Evolutionary conservation across 2,888 invertebrate species (phyloP), one percentile per base, ranked within the genome.

Genomic region (Xylota sylvarum): DNA sequence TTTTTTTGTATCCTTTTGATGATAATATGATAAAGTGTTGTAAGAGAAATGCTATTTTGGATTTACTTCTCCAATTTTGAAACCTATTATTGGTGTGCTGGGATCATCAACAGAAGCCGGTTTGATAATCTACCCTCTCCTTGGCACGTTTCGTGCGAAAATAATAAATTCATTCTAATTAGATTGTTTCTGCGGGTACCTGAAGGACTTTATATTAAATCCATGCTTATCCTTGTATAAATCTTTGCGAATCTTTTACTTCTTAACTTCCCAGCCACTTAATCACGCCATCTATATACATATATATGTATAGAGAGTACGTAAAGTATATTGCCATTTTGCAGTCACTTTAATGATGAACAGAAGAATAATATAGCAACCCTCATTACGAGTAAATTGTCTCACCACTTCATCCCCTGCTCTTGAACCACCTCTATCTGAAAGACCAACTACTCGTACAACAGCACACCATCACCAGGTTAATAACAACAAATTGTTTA

Each of bases 401-500:
- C 60, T 64, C 69, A 40, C 60, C 74, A 84, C 74, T 80, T 76
- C 76, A 80, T 79, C 83, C 67, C 48, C 12, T 43, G 4, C 37
- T 43, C 12, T 35, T 23, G 23, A 23, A 23, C 23, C 23, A 23
- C 23, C 23, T 23, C 23, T 23, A 23, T 23, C 23, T 23, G 23
- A 23, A 23, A 23, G 23, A 23, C 23, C 23, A 27, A 35, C 40
- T 43, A 19, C n/a, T n/a, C n/a, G n/a, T n/a, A n/a, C n/a, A n/a
- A n/a, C 17, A 56, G 12, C 58, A 80, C 46, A 80, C 46, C 65
- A 56, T 62, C 73, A 67, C 35, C 67, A 48, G 77, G 73, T 77
- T 82, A 73, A 86, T 82, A 77, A 82, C 73, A 78, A 46, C 82
- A 78, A 86, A 82, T 86, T 86, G 86, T 86, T 86, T 86, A 78